These are phyloP conservation scores for Linurgus olivaceus DNA, from an alignment of 2,797 vertebrate genomes.

Conservation along the genomic window DNA sequence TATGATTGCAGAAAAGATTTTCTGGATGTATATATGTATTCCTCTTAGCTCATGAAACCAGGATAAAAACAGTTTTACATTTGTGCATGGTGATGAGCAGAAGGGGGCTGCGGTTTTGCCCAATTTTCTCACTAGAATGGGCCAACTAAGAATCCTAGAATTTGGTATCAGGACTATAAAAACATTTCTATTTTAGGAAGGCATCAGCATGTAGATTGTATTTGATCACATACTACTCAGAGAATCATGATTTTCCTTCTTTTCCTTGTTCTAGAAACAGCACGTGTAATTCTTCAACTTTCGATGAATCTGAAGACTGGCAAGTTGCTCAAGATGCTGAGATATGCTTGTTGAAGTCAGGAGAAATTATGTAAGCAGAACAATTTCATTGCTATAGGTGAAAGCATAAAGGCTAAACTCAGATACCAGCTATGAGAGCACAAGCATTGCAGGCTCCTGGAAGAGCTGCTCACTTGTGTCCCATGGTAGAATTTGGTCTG, in stretches of 20 bases:
- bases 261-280: constrained; percentile 63
- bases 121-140: background rate
- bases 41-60: background rate
- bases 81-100: background rate
- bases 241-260: background rate
- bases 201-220: background rate
- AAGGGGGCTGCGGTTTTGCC: background rate
- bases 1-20: background rate
- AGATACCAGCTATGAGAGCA: background rate
- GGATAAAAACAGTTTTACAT: background rate
- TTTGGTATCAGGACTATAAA: background rate
- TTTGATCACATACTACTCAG: background rate
- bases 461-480: background rate
- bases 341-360: constrained; percentile 89
- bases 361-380: constrained; percentile 88
- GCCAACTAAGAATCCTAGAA: background rate
- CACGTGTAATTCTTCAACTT: constrained; percentile 72
- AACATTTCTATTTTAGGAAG: background rate
- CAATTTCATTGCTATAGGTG: background rate
- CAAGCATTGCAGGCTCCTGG: background rate
- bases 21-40: background rate
- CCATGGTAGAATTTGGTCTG: background rate
- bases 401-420: background rate
- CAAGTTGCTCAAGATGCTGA: constrained; percentile 87
- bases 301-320: constrained; percentile 82